phyloP scores from a whole-genome alignment of 2,888 invertebrate species.

The Athripsodes cinereus region DNA sequence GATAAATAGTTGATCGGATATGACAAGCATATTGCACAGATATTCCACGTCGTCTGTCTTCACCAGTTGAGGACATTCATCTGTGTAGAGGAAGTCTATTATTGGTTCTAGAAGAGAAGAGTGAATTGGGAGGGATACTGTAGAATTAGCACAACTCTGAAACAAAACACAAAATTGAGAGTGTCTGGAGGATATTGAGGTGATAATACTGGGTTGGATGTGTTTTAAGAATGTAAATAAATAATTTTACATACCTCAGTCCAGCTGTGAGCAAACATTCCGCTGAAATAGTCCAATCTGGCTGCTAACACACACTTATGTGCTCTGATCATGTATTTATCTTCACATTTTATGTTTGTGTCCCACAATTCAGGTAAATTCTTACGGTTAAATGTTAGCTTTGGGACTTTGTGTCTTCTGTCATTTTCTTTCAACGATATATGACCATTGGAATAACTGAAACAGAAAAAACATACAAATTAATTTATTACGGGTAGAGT shows the following conservation, averaged over 20 bases:
- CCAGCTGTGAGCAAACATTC: constrained; percentile 79
- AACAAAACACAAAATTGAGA: constrained; percentile 29
- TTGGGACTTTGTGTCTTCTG: constrained; percentile 14
- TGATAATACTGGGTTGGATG: not conserved
- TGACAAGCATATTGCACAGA: constrained; percentile 66
- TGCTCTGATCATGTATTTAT: constrained; percentile 50
- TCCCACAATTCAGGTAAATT: constrained; percentile 52
- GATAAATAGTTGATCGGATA: constrained; percentile 77
- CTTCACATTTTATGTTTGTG: constrained; percentile 53
- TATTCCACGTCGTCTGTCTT: constrained; percentile 62
- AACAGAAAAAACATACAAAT: too few relatives aligned
- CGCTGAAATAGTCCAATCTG: constrained; percentile 77
- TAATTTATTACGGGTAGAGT: too few relatives aligned
- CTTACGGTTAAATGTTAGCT: constrained; percentile 39
- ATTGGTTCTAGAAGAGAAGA: constrained; percentile 58
- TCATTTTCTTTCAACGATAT: constrained; percentile 37
- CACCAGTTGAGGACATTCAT: constrained; percentile 53
- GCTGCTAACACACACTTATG: constrained; percentile 80
- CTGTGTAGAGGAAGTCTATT: constrained; percentile 71
- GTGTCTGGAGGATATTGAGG: too few relatives aligned
- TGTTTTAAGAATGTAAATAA: not conserved
- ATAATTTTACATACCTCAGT: constrained; percentile 50
- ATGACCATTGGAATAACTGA: constrained; percentile 41
- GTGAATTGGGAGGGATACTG: constrained; percentile 55
- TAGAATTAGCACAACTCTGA: constrained; percentile 48